phyloP scores from a whole-genome alignment of 92 coral and sea anemone species.

The Porites lobata region DNA sequence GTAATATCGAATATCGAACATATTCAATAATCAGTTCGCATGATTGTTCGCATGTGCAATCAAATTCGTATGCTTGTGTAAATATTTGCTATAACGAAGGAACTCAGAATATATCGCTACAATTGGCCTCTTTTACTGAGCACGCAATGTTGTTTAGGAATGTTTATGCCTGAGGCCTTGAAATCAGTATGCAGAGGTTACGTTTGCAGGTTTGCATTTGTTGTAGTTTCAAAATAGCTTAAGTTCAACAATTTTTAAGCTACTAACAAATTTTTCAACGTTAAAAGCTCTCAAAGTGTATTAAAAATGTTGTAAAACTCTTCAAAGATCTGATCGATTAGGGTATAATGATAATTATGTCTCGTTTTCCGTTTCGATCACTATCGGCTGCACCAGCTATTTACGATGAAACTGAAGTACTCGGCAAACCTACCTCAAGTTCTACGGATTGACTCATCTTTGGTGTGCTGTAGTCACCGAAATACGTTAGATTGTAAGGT shows the following conservation, averaged over 20 bases:
- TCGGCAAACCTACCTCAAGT: constrained; percentile 1
- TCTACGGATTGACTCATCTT: not conserved
- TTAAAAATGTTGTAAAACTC: not conserved
- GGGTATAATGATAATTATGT: not conserved
- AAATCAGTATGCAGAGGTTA: too few species aligned
- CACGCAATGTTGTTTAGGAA: too few species aligned
- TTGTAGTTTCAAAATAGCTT: too few species aligned
- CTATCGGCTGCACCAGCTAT: not conserved
- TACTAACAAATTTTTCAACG: not conserved
- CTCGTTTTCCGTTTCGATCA: not conserved
- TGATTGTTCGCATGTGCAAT: not conserved
- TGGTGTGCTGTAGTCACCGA: not conserved
- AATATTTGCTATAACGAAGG: too few species aligned
- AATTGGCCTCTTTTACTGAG: too few species aligned
- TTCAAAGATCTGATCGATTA: not conserved
- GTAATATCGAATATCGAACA: not conserved
- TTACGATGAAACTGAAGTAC: not conserved
- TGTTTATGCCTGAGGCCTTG: too few species aligned
- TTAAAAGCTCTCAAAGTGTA: too few species aligned
- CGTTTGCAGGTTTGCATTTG: too few species aligned
- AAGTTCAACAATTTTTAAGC: not conserved
- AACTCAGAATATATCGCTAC: too few species aligned
- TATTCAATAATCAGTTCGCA: not conserved
- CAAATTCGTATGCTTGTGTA: too few species aligned
- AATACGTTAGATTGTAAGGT: not conserved